phyloP scores from a whole-genome alignment of 2,113 vertebrate genomes.

The Silurus glanis region DNA sequence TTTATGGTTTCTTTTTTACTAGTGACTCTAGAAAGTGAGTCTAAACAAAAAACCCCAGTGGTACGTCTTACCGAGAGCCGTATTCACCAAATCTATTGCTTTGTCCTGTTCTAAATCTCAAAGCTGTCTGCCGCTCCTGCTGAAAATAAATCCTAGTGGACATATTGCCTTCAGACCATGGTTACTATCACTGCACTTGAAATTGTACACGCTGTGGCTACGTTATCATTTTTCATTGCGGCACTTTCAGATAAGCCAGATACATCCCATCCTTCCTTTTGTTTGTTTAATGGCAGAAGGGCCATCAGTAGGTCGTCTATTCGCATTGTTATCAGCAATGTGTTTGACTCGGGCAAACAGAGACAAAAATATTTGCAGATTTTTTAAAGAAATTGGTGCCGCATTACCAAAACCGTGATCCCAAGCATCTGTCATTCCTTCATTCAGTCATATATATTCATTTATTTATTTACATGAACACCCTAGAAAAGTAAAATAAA shows the following conservation, averaged over 20 bases:
- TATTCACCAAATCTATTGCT: not conserved
- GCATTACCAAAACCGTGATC: constrained; percentile 1
- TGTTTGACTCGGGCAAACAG: constrained; percentile 23
- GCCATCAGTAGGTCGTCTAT: constrained; percentile 18
- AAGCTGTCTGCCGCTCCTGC: not conserved
- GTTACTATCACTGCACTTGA: constrained; percentile 21
- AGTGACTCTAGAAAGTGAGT: not conserved
- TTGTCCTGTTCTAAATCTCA: not conserved
- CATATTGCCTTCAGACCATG: not conserved
- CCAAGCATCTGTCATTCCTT: not conserved
- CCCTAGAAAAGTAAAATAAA: not conserved
- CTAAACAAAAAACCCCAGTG: not conserved
- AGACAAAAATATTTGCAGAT: not conserved
- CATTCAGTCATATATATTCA: not conserved
- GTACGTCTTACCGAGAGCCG: not conserved
- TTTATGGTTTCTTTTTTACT: not conserved
- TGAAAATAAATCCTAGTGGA: not conserved
- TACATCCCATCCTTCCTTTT: constrained; percentile 22
- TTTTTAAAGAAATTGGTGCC: not conserved
- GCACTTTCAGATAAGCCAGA: constrained; percentile 39
- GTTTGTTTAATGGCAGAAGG: constrained; percentile 30
- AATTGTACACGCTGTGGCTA: constrained; percentile 17
- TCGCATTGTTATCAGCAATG: constrained; percentile 24
- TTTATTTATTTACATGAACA: not conserved
- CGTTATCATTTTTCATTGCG: constrained; percentile 25